These are phyloP conservation scores for Dromococcyx pavoninus DNA, from an alignment of 2,797 vertebrate species.

Conservation along the genomic window DNA sequence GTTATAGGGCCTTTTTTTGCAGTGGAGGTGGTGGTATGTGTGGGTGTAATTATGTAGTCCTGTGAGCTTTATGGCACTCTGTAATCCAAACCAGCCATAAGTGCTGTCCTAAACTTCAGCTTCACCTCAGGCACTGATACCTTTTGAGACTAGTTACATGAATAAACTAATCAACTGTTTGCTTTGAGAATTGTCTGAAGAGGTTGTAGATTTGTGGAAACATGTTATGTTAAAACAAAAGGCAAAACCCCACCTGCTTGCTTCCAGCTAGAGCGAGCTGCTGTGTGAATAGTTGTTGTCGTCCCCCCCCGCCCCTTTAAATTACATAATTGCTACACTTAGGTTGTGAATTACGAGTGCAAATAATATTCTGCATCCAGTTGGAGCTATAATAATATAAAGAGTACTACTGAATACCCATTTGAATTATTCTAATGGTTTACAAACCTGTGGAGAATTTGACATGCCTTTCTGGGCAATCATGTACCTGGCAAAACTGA, in stretches of 20 bases:
- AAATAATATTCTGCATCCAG: slow-evolving; percentile 52
- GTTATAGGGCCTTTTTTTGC: neutral
- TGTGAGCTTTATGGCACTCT: neutral
- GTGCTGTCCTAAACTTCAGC: neutral
- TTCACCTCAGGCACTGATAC: neutral
- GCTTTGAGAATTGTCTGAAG: slow-evolving; percentile 27
- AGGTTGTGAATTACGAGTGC: slow-evolving; percentile 49
- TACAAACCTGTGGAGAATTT: slow-evolving; percentile 19
- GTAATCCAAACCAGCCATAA: neutral
- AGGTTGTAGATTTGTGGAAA: slow-evolving; percentile 14
- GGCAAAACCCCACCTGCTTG: neutral
- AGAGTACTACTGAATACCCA: slow-evolving; percentile 38
- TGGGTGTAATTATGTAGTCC: no score
- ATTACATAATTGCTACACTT: slow-evolving; percentile 1
- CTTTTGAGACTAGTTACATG: neutral
- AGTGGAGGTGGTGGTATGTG: no score
- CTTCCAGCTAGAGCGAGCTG: slow-evolving; percentile 37
- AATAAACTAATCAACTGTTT: slow-evolving; percentile 11
- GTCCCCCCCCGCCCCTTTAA: neutral
- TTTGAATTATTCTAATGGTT: slow-evolving; percentile 35
- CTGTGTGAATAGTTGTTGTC: slow-evolving; percentile 4
- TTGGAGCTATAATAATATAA: slow-evolving; percentile 37
- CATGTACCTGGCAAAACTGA: neutral
- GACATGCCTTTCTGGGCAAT: neutral
- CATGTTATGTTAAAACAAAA: neutral